Conservation (phyloP, 2,888 invertebrate species). For the Phlogophora meticulosa region DNA sequence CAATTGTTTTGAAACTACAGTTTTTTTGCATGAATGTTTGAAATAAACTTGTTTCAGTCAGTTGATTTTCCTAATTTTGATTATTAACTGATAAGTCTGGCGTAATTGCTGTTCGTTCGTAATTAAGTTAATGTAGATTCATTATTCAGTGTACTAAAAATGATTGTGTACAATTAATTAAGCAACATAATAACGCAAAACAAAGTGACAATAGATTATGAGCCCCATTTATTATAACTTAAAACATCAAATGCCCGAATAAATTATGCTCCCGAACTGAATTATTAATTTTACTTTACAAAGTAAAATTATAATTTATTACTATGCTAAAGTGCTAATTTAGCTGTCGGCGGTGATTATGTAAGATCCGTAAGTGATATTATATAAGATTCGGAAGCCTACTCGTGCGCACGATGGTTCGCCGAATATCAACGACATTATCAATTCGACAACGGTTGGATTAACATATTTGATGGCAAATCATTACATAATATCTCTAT, state of each 20-base stretch:
- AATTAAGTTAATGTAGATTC: constrained; percentile 9
- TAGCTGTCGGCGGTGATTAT: constrained; percentile 61
- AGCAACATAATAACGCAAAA: neutral
- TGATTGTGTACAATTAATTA: constrained; percentile 4
- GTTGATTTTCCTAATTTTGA: constrained; percentile 38
- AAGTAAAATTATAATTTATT: constrained; percentile 32
- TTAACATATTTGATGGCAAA: constrained; percentile 73
- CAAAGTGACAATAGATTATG: neutral
- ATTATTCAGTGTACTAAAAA: constrained; percentile 1
- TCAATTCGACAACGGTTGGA: constrained; percentile 69
- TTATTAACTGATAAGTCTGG: constrained; percentile 32
- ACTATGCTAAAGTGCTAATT: constrained; percentile 55
- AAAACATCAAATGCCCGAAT: constrained; percentile 8
- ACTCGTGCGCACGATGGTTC: constrained; percentile 66
- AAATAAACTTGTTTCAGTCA: constrained; percentile 27
- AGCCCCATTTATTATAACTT: neutral
- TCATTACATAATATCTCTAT: constrained; percentile 67
- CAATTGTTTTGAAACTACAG: constrained; percentile 40
- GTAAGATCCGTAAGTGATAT: constrained; percentile 56
- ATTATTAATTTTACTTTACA: constrained; percentile 22
- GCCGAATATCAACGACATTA: constrained; percentile 74
- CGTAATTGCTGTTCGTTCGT: constrained; percentile 31
- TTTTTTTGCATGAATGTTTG: constrained; percentile 40
- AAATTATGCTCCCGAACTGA: constrained; percentile 6
- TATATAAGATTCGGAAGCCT: constrained; percentile 69